Base-by-base conservation (phyloP, 2,888 invertebrate genomes). In the Pseudococcus viburni region DNA sequence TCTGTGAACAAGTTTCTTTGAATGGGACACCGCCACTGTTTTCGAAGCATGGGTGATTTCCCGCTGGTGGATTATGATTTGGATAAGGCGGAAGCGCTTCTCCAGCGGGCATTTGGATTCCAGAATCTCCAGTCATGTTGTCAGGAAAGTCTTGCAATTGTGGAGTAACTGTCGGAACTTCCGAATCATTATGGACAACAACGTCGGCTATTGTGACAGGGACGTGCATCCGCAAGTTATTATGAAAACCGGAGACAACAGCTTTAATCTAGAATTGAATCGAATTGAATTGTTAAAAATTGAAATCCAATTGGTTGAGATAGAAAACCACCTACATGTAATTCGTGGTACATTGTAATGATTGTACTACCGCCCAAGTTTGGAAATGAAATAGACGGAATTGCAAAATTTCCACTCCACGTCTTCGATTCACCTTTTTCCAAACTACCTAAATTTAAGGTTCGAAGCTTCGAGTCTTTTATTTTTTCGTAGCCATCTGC, bases 191-290 rank as follows among this genome's bases (percentile, higher is more conserved):
- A 48, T 55, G 73, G 19, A 89, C 86, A 42, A 89, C 84, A 39
- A 89, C 89, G 86, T 89, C 89, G 33, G 89, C 89, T 15, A 89
- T 86, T 39, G 86, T 80, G 26, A 89, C 77, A 26, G 89, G 89
- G 46, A 89, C 26, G 4, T 89, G 19, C n/a, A 89, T n/a, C 26
- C 68, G 42, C n/a, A 89, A 80, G 42, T 89, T 88, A 26, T 68
- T 80, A 88, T 89, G 86, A 46, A 89, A 46, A 42, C 89, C 86
- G 0, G 83, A 83, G 48, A 86, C 73, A 64, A 85, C 48, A 9
- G 88, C 88, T 89, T 89, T 86, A 8, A 89, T 84, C 89, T 89
- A 7, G 12, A 68, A 73, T 51, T 33, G 55, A 42, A 55, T 85
- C 46, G 55, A 42, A 55, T 85, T 80, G 46, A 22, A 8, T 64